These are phyloP conservation scores for Tetranychus truncatus DNA, from an alignment of 2,888 invertebrate genomes.

Conservation along the genomic window DNA sequence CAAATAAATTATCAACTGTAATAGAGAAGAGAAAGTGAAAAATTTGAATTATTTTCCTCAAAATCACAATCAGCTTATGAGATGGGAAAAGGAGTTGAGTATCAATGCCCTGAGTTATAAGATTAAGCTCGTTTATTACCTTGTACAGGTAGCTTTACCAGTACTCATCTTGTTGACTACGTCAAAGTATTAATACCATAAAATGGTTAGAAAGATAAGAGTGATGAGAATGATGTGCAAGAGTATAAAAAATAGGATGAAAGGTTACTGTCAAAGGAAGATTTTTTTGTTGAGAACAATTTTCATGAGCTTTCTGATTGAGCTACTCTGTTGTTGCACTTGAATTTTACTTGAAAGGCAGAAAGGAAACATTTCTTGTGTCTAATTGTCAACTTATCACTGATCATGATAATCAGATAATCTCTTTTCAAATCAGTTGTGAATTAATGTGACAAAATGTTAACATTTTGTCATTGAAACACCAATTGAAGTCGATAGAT, in stretches of 20 bases:
- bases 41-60: background rate
- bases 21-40: background rate
- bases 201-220: too few relatives aligned
- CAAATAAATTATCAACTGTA: background rate
- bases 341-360: background rate
- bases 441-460: too few relatives aligned
- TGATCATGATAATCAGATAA: background rate
- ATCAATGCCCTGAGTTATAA: background rate
- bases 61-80: background rate
- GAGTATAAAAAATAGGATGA: too few relatives aligned
- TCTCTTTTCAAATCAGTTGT: too few relatives aligned
- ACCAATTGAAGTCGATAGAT: too few relatives aligned
- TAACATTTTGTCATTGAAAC: too few relatives aligned
- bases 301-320: too few relatives aligned
- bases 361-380: background rate
- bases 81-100: background rate
- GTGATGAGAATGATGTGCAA: too few relatives aligned
- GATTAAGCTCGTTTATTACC: background rate
- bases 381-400: background rate
- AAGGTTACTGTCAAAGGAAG: too few relatives aligned
- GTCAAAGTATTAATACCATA: too few relatives aligned
- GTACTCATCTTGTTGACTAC: background rate
- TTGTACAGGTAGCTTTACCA: background rate
- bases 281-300: too few relatives aligned
- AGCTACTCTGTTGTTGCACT: background rate